phyloP scores from a whole-genome alignment of 2,797 vertebrate genomes.

The Periophthalmus magnuspinnatus region DNA sequence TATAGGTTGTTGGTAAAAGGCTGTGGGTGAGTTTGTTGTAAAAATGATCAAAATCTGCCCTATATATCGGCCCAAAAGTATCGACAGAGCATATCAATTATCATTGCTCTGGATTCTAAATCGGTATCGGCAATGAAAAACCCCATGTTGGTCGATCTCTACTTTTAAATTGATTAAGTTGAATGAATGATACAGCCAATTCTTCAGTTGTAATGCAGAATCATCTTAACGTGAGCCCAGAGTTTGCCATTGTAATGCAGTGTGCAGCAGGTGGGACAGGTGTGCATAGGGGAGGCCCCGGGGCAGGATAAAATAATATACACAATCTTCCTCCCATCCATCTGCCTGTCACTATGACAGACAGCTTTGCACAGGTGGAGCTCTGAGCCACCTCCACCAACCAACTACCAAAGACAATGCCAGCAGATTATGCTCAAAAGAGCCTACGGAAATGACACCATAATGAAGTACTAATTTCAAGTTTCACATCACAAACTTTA shows the following conservation, averaged over 20 bases:
- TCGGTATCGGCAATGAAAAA: too few relatives aligned
- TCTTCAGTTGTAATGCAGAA: too few relatives aligned
- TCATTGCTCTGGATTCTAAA: too few relatives aligned
- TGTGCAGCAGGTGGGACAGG: constrained; percentile 12
- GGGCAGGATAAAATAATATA: constrained; percentile 32
- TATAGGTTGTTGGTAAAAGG: too few relatives aligned
- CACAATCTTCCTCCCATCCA: constrained; percentile 37
- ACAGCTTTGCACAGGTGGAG: constrained; percentile 19
- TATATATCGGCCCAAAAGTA: too few relatives aligned
- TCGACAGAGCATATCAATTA: too few relatives aligned
- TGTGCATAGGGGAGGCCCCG: constrained; percentile 14
- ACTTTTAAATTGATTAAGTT: not conserved
- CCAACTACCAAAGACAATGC: not conserved
- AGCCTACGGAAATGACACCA: constrained; percentile 15
- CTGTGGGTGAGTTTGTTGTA: too few relatives aligned
- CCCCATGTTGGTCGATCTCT: too few relatives aligned
- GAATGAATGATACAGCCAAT: not conserved
- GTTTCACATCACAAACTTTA: not conserved
- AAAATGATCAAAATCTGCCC: too few relatives aligned
- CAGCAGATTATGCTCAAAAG: constrained; percentile 13
- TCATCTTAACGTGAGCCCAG: not conserved
- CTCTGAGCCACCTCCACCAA: constrained; percentile 9
- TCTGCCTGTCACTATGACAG: constrained; percentile 38
- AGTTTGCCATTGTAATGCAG: constrained; percentile 7
- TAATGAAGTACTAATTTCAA: constrained; percentile 7